These are phyloP conservation scores for Drosophila gaucha DNA, from an alignment of 2,888 invertebrate genomes.

Conservation along the genomic window DNA sequence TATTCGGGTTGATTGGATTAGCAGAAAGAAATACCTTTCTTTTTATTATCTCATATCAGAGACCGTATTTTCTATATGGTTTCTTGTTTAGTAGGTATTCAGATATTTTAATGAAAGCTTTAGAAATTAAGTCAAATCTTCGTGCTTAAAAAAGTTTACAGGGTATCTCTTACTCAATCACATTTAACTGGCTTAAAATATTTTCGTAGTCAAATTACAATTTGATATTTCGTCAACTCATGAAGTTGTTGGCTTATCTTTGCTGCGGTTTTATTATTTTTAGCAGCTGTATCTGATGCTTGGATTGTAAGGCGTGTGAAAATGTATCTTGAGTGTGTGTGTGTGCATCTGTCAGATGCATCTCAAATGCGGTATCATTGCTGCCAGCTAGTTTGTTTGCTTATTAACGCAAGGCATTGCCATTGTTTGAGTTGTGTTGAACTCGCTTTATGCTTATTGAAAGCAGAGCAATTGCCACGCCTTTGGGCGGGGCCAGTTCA, in stretches of 20 bases:
- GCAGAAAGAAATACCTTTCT: too few species aligned
- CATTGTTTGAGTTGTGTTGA: slow-evolving; percentile 61
- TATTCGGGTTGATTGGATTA: too few species aligned
- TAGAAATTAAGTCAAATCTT: too few species aligned
- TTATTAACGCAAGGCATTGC: slow-evolving; percentile 59
- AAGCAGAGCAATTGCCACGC: slow-evolving; percentile 40
- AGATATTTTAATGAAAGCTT: too few species aligned
- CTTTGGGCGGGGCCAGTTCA: slow-evolving; percentile 50
- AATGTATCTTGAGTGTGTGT: slow-evolving; percentile 39
- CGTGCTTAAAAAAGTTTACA: background rate
- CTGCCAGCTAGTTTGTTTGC: slow-evolving; percentile 24
- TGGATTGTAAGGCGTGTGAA: slow-evolving; percentile 57
- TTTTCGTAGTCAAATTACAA: slow-evolving; percentile 21
- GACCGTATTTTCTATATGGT: too few species aligned
- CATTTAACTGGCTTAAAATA: too few species aligned
- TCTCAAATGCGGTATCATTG: slow-evolving; percentile 19
- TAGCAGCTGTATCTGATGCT: slow-evolving; percentile 25
- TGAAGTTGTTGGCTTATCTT: slow-evolving; percentile 19
- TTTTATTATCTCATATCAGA: too few species aligned
- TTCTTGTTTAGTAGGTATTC: too few species aligned
- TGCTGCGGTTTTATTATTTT: slow-evolving; percentile 20
- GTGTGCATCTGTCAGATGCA: slow-evolving; percentile 27
- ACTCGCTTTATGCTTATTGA: slow-evolving; percentile 47
- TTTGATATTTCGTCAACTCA: slow-evolving; percentile 39
- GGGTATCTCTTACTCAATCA: background rate